phyloP scores from a whole-genome alignment of 2,113 vertebrate genomes.

The Corapipo altera region DNA sequence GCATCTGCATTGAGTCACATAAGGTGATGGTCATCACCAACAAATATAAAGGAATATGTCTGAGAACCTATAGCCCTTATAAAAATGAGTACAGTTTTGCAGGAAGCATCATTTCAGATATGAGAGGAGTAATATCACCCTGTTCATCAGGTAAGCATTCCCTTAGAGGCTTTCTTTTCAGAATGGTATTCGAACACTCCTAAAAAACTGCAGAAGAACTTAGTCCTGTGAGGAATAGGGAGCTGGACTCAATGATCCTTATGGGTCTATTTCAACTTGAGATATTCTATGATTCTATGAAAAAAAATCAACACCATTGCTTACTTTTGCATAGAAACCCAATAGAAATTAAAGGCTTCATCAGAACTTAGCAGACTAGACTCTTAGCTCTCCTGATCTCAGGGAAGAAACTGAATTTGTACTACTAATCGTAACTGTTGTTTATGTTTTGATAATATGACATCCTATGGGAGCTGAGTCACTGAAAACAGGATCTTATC shows the following conservation, averaged over 20 bases:
- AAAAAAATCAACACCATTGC: neutral
- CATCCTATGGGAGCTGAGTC: neutral
- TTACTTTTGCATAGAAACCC: neutral
- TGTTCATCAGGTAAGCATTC: neutral
- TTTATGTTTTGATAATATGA: neutral
- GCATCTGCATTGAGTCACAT: neutral
- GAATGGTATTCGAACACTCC: neutral
- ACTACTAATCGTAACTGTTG: neutral
- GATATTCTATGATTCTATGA: neutral
- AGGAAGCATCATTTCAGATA: neutral
- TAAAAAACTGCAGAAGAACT: neutral
- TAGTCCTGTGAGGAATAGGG: neutral
- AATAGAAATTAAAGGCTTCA: neutral
- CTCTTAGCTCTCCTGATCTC: neutral
- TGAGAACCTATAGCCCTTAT: neutral
- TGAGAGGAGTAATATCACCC: neutral
- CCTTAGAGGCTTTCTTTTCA: neutral
- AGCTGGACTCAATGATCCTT: neutral
- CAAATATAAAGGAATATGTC: neutral
- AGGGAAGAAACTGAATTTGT: neutral
- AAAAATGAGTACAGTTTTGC: neutral
- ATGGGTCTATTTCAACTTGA: neutral
- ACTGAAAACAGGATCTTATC: neutral
- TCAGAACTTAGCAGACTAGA: neutral
- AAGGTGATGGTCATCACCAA: neutral